These are phyloP conservation scores for Linnaemya tessellans DNA, from an alignment of 2,888 invertebrate species.

Conservation along the genomic window DNA sequence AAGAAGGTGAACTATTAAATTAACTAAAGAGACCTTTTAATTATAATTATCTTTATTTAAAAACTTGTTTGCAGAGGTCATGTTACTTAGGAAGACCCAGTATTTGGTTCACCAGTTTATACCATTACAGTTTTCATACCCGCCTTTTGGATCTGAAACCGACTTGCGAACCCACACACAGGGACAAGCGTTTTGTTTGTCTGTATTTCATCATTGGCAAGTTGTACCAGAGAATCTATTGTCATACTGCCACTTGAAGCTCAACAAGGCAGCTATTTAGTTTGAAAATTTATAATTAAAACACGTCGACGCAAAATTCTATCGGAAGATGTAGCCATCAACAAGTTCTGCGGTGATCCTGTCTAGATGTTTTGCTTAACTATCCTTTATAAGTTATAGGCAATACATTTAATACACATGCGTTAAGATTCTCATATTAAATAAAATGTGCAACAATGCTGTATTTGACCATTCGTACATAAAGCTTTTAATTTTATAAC, in stretches of 20 bases:
- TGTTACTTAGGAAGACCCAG: conserved; percentile 98
- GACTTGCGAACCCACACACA: conserved; percentile 99
- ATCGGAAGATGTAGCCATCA: conserved; percentile 99
- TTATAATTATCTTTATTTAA: background rate
- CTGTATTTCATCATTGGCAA: conserved; percentile 99
- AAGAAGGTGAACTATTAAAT: conserved; percentile 84
- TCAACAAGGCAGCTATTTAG: conserved; percentile 99
- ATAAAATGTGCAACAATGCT: conserved; percentile 42
- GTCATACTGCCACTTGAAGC: conserved; percentile 98
- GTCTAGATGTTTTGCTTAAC: conserved; percentile 98
- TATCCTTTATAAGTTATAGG: conserved; percentile 84
- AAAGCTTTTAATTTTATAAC: background rate
- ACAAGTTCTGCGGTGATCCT: conserved; percentile 99
- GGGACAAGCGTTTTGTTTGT: conserved; percentile 99
- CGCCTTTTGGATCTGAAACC: conserved; percentile 97
- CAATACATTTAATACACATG: background rate
- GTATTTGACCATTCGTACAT: background rate
- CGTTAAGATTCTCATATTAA: conserved; percentile 36
- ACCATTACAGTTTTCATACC: too few relatives aligned
- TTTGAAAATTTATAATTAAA: conserved; percentile 99
- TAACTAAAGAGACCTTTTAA: background rate
- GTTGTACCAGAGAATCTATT: conserved; percentile 99
- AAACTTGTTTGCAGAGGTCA: conserved; percentile 89
- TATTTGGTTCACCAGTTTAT: too few relatives aligned
- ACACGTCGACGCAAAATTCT: conserved; percentile 97